Percentiles rank a stretch among this genome's conserved stretches.
These are phyloP conservation scores for Pristionchus japonicus DNA, from an alignment of 2,888 invertebrate species.

Conservation along the genomic window DNA sequence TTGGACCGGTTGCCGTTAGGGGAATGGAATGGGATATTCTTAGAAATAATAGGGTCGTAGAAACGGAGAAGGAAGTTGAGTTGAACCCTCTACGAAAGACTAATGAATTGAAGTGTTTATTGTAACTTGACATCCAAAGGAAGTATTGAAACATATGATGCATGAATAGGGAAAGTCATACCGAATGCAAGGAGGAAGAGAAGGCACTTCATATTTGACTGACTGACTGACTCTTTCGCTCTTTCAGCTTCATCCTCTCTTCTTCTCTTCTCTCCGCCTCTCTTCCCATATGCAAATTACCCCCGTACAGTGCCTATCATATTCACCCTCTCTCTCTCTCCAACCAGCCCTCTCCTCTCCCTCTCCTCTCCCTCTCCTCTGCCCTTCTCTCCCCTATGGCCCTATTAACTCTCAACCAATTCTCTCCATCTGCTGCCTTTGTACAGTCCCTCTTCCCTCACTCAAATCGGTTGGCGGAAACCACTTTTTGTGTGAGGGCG, in stretches of 20 bases:
- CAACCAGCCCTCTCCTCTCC: not conserved
- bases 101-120: no score
- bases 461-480: not conserved
- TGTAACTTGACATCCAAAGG: no score
- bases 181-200: not conserved
- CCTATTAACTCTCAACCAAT: constrained; percentile 15
- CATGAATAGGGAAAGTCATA: not conserved
- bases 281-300: constrained; percentile 38
- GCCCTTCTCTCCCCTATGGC: not conserved
- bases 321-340: not conserved
- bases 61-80: not conserved
- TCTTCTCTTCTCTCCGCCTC: not conserved
- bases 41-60: not conserved
- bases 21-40: not conserved
- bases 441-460: constrained; percentile 23
- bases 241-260: constrained; percentile 23
- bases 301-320: constrained; percentile 10
- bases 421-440: constrained; percentile 16
- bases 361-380: not conserved
- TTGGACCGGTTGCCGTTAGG: not conserved
- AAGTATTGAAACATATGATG: not conserved
- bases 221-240: constrained; percentile 21
- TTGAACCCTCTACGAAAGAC: no score
- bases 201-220: constrained; percentile 12
- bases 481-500: not conserved